Conservation (phyloP, 2,113 vertebrate species). For the Actenoides lindsayi region DNA sequence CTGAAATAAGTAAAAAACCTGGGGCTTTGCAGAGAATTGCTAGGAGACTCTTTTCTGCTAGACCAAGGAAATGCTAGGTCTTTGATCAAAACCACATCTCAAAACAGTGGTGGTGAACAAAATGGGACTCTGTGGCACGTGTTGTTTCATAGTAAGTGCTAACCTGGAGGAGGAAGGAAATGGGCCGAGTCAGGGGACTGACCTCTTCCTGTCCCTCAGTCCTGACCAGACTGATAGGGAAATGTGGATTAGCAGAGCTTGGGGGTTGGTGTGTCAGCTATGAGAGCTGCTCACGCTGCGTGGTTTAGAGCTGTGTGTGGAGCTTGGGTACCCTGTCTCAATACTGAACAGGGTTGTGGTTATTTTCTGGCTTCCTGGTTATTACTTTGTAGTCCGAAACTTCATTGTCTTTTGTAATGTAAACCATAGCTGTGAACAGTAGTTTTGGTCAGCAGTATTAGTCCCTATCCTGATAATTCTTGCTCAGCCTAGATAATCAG, state of each 20-base stretch:
- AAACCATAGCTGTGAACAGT: no score
- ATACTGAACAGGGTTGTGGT: accelerated
- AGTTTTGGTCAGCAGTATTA: background rate
- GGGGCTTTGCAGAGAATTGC: background rate
- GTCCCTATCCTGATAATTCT: background rate
- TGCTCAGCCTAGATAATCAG: background rate
- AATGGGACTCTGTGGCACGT: background rate
- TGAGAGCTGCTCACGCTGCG: background rate
- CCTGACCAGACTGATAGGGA: background rate
- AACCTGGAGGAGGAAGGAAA: slow-evolving; percentile 48
- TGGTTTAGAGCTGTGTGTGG: background rate
- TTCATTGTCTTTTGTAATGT: background rate
- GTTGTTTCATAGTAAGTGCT: background rate
- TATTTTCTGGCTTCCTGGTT: background rate
- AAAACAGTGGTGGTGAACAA: background rate
- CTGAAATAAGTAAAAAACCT: background rate
- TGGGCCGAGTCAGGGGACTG: background rate
- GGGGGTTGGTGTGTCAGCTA: background rate
- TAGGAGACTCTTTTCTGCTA: background rate
- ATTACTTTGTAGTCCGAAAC: background rate
- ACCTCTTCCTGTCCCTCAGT: background rate
- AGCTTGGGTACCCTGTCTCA: background rate
- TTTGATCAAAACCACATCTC: background rate
- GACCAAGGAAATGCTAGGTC: background rate
- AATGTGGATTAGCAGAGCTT: background rate